Evolutionary conservation across 2,888 invertebrate species (phyloP).

Genomic region (Archaeoteleia sp.): DNA sequence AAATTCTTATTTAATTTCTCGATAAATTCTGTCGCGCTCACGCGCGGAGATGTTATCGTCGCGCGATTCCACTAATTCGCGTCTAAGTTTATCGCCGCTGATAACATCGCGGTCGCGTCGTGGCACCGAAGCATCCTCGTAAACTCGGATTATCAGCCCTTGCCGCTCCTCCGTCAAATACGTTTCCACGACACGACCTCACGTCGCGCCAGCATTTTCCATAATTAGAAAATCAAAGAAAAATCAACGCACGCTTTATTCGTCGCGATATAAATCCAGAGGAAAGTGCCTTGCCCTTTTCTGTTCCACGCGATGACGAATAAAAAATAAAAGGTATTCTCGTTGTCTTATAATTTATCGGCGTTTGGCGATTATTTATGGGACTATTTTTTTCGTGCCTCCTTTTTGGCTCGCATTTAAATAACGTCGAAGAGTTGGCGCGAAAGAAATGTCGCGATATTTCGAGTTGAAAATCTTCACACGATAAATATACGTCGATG

Average conservation of each 20-base stretch:
- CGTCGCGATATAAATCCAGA: too few relatives aligned
- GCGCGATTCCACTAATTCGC: conserved; percentile 71
- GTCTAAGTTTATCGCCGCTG: conserved; percentile 68
- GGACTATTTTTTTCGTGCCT: conserved; percentile 32
- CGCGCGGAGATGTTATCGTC: conserved; percentile 66
- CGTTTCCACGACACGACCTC: conserved; percentile 18
- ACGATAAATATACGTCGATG: conserved; percentile 63
- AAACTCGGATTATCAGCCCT: conserved; percentile 61
- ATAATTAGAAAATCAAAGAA: conserved; percentile 39
- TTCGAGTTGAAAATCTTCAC: conserved; percentile 28
- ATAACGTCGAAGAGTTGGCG: too few relatives aligned
- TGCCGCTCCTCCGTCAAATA: conserved; percentile 2
- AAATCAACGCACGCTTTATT: too few relatives aligned
- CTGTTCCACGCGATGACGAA: too few relatives aligned
- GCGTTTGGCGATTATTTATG: conserved; percentile 41
- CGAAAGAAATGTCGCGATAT: conserved; percentile 13
- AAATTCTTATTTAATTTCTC: conserved; percentile 72
- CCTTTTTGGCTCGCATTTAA: too few relatives aligned
- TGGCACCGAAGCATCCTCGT: conserved; percentile 57
- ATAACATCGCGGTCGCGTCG: conserved; percentile 54
- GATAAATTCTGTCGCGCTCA: conserved; percentile 64
- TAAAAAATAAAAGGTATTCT: too few relatives aligned
- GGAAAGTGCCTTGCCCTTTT: too few relatives aligned
- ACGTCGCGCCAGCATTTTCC: conserved; percentile 35
- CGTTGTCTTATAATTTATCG: too few relatives aligned